Percentiles rank a stretch among this genome's conserved stretches.
Evolutionary conservation across 2,888 invertebrate genomes (phyloP).

Genomic region (Ophion ventricosus): DNA sequence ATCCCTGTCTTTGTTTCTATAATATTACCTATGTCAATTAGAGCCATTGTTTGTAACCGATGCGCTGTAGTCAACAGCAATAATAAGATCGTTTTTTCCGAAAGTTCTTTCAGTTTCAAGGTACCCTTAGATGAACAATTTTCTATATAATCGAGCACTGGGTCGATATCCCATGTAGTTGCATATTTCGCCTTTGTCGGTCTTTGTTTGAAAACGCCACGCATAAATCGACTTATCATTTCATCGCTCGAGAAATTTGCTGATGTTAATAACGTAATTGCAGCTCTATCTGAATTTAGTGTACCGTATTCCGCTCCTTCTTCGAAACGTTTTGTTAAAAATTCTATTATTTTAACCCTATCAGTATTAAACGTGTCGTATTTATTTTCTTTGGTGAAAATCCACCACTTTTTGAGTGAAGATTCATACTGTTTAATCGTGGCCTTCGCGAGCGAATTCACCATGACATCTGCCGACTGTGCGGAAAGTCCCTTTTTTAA

Average conservation of each 20-base stretch:
- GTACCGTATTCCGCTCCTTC: background rate
- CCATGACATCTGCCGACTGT: constrained; percentile 35
- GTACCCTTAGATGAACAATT: background rate
- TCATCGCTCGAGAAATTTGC: constrained; percentile 13
- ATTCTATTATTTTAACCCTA: too few relatives aligned
- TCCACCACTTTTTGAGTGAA: constrained; percentile 19
- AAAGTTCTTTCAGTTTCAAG: too few relatives aligned
- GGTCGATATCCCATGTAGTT: constrained; percentile 72
- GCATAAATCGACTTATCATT: constrained; percentile 21
- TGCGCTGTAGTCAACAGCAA: too few relatives aligned
- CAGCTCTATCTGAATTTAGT: background rate
- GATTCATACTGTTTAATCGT: constrained; percentile 16
- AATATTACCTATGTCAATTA: too few relatives aligned
- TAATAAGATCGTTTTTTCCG: too few relatives aligned
- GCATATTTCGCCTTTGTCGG: constrained; percentile 68
- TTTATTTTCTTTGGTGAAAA: constrained; percentile 45
- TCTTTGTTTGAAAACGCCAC: constrained; percentile 34
- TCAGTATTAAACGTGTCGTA: constrained; percentile 28
- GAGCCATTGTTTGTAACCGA: too few relatives aligned
- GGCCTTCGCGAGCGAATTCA: background rate
- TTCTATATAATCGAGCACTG: constrained; percentile 37
- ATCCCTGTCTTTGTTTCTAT: too few relatives aligned
- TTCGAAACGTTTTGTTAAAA: too few relatives aligned
- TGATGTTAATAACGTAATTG: constrained; percentile 50
- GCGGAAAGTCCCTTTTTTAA: constrained; percentile 41